Evolutionary conservation across 2,888 invertebrate genomes (phyloP).

Genomic region (Odontocolon sp.): DNA sequence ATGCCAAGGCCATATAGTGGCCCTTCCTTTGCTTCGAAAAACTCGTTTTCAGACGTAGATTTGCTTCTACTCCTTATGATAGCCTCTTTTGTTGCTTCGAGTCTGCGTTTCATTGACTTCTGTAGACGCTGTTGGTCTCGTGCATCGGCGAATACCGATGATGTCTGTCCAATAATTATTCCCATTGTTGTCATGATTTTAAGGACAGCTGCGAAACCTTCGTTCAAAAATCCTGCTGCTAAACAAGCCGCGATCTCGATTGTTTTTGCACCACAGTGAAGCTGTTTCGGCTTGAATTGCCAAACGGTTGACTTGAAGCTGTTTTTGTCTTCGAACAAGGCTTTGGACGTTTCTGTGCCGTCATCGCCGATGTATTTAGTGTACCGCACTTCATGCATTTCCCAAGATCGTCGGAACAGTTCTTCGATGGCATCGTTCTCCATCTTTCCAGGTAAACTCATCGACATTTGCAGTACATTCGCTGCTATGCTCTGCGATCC

Average conservation of each 20-base stretch:
- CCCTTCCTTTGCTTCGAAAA: slow-evolving; percentile 28
- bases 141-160: slow-evolving; percentile 4
- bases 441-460: slow-evolving; percentile 50
- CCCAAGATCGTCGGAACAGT: slow-evolving; percentile 43
- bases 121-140: slow-evolving; percentile 11
- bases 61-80: slow-evolving; percentile 10
- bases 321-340: slow-evolving; percentile 27
- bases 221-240: background rate
- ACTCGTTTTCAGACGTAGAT: slow-evolving; percentile 15
- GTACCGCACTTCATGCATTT: slow-evolving; percentile 43
- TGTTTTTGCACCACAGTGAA: background rate
- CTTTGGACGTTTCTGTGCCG: slow-evolving; percentile 49
- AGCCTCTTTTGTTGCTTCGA: slow-evolving; percentile 13
- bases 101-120: slow-evolving; percentile 5
- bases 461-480: slow-evolving; percentile 27
- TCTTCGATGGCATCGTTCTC: slow-evolving; percentile 47
- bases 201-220: slow-evolving; percentile 15
- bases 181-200: slow-evolving; percentile 15
- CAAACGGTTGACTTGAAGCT: no score
- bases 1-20: slow-evolving; percentile 24
- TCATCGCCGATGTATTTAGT: slow-evolving; percentile 55
- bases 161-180: slow-evolving; percentile 17
- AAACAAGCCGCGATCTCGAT: background rate
- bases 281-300: no score
- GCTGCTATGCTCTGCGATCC: slow-evolving; percentile 38